phyloP scores from a whole-genome alignment of 2,113 vertebrate species.

The Gambusia affinis region DNA sequence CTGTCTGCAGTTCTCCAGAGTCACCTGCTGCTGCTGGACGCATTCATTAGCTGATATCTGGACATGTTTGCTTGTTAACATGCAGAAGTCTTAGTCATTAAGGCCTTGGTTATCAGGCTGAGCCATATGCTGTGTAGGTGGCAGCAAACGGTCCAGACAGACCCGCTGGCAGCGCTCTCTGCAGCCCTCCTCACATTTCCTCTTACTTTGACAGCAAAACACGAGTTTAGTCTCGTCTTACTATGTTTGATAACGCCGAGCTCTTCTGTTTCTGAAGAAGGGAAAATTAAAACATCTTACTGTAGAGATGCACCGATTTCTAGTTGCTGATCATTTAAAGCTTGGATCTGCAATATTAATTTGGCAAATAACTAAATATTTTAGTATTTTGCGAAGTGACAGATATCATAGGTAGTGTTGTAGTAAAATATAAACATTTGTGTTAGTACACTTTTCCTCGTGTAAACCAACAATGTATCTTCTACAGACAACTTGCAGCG shows the following conservation, averaged over 20 bases:
- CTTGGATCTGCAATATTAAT: no score
- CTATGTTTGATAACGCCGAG: slow-evolving; percentile 30
- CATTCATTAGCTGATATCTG: slow-evolving; percentile 49
- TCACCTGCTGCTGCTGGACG: slow-evolving; percentile 20
- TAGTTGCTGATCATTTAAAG: no score
- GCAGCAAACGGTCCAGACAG: slow-evolving; percentile 31
- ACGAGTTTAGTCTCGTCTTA: slow-evolving; percentile 33
- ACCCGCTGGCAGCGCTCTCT: slow-evolving; percentile 42
- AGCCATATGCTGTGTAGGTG: slow-evolving; percentile 55
- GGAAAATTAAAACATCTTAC: no score
- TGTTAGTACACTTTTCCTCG: no score
- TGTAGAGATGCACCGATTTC: no score
- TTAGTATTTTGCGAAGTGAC: no score
- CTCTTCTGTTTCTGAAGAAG: not conserved
- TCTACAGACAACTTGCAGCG: no score
- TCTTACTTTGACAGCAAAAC: not conserved
- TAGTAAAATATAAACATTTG: no score
- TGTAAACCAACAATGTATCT: no score
- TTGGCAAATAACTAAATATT: no score
- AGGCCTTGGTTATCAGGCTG: slow-evolving; percentile 45
- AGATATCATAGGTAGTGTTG: no score
- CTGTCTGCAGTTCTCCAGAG: not conserved
- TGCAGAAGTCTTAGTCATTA: slow-evolving; percentile 25
- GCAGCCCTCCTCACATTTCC: not conserved
- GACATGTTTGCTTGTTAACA: slow-evolving; percentile 38